A percentile compares a stretch with the other conserved stretches of the same genome.
phyloP scores from a whole-genome alignment of 2,797 vertebrate species.

The Scolopax rusticola region DNA sequence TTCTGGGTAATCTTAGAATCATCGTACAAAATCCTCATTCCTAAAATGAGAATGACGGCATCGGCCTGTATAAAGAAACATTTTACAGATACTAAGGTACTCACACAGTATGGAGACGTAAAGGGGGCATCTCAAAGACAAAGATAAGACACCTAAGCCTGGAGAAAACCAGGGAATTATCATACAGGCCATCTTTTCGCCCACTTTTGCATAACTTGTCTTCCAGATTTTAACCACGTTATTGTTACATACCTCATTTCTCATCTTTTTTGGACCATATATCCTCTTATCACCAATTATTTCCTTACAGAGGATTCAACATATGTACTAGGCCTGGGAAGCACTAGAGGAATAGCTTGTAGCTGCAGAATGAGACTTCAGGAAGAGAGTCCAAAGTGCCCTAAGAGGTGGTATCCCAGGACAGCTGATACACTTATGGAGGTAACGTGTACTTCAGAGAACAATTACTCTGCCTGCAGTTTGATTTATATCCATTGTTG shows the following conservation, averaged over 20 bases:
- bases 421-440: background rate
- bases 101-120: background rate
- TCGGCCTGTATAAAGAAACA: background rate
- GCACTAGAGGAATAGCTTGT: background rate
- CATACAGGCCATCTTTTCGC: background rate
- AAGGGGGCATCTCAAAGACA: background rate
- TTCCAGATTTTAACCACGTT: background rate
- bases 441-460: background rate
- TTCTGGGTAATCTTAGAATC: background rate
- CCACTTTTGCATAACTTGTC: background rate
- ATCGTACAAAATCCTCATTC: background rate
- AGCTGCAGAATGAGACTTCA: background rate
- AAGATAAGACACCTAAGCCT: background rate
- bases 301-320: background rate
- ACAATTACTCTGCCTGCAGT: background rate
- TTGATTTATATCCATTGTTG: background rate
- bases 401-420: background rate
- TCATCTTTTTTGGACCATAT: background rate
- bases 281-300: background rate
- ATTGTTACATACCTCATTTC: background rate
- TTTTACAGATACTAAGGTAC: background rate
- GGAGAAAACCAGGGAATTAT: background rate
- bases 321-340: background rate
- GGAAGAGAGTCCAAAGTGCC: background rate
- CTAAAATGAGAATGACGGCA: background rate